Base-by-base conservation (phyloP, 2,113 vertebrate species). In the Callocephalon fimbriatum region DNA sequence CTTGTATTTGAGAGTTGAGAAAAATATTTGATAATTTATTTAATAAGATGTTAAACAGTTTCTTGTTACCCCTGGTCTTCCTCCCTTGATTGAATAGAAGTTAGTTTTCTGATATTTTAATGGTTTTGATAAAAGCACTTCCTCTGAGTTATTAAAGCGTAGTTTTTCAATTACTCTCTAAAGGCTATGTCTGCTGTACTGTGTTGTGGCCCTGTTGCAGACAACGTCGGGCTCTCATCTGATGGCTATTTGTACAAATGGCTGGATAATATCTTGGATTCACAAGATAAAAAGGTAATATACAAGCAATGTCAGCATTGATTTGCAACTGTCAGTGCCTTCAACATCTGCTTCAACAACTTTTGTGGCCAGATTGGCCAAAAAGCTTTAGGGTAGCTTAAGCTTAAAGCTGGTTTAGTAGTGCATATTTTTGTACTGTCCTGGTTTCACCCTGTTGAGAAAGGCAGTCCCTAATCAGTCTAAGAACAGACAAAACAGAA, bases 161-260 rank as follows among this genome's bases (percentile, higher is more conserved):
- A 17, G 9, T 90, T 95, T 96, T 97, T 27, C 68, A 75, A 61
- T 97, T 97, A 53, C 92, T 88, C 96, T 96, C 95, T 95, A 37
- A 97, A 99, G 99, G 99, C 99, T 89, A 99, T 99, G 99, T 99
- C 99, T 95, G 99, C 99, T 68, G 99, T 99, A 61, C 98, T 99
- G 59, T 99, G 99, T 95, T 99, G 99, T 95, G 99, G 99, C 75
- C 99, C 99, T 66, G 99, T 99, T 89, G 99, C 99, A 91, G 99
- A 99, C 97, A 99, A 99, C 4, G 99, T 99, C 2, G 99, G 99
- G 56, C 99, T 99, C 35, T 99, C 99, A 58, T 99, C 99, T 71
- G 99, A 99, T 96, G 99, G 99, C 85, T 99, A 99, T 98, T 98
- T 99, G 81, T 99, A 99, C 98, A 99, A 99, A 97, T 99, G 99